A percentile compares a stretch with the other conserved stretches of the same genome.
Conservation (phyloP, 2,888 invertebrate species). For the Acrocyrtus sp. region DNA sequence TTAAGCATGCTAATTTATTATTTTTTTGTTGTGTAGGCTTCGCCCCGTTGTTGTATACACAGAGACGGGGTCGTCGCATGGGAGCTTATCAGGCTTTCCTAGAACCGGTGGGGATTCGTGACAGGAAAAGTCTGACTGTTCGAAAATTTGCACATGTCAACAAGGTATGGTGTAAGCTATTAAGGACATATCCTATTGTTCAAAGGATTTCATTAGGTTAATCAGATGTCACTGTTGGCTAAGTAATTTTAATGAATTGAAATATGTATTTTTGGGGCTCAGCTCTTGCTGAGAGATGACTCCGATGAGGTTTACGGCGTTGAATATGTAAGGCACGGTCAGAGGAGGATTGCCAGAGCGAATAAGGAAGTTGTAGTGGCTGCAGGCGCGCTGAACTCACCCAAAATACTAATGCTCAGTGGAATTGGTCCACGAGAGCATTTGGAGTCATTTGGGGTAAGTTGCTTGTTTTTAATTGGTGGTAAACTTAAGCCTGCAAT, state of each 20-base stretch:
- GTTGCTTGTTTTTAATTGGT: too few species aligned
- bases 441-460: conserved; percentile 37
- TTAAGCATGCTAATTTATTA: too few species aligned
- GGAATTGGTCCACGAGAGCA: conserved; percentile 59
- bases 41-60: conserved; percentile 59
- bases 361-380: conserved; percentile 59
- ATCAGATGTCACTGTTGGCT: background rate
- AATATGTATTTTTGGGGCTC: conserved; percentile 48
- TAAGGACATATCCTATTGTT: too few species aligned
- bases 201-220: too few species aligned
- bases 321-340: conserved; percentile 58
- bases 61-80: conserved; percentile 57
- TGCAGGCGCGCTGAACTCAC: conserved; percentile 55
- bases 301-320: conserved; percentile 55
- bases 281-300: conserved; percentile 49
- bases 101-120: conserved; percentile 52
- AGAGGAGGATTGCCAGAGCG: conserved; percentile 51
- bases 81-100: conserved; percentile 59
- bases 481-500: too few species aligned
- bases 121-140: conserved; percentile 53
- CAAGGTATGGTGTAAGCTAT: conserved; percentile 39
- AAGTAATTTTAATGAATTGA: background rate
- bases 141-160: conserved; percentile 56
- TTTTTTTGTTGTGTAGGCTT: too few species aligned
- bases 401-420: conserved; percentile 57